phyloP scores from a whole-genome alignment of 2,113 vertebrate genomes.

The Tychaedon coryphoeus region DNA sequence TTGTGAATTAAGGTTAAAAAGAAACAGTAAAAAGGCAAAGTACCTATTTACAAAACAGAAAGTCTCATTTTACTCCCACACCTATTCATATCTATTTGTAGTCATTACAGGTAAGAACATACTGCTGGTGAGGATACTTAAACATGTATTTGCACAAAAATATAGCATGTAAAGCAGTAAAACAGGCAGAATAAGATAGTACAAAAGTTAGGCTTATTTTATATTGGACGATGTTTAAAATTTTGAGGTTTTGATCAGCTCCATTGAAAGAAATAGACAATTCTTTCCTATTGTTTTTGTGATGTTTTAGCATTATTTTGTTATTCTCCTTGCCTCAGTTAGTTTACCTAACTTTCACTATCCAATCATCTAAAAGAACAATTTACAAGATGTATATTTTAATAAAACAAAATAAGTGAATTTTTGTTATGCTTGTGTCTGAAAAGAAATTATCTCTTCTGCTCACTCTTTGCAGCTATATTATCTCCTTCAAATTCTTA shows the following conservation, averaged over 20 bases:
- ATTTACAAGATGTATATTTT: neutral
- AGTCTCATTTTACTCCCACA: neutral
- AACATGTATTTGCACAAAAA: neutral
- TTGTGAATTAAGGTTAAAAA: neutral
- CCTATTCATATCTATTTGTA: neutral
- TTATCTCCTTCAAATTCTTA: neutral
- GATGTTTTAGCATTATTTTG: neutral
- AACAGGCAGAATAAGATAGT: neutral
- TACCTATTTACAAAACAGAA: neutral
- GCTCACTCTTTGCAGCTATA: neutral
- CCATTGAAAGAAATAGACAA: neutral
- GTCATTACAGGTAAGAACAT: neutral
- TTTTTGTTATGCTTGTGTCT: neutral
- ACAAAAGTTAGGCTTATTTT: neutral
- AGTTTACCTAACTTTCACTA: neutral
- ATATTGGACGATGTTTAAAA: neutral
- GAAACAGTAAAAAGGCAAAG: neutral
- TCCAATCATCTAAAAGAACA: neutral
- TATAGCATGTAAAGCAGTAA: neutral
- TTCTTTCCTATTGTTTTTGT: neutral
- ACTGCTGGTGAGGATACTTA: neutral
- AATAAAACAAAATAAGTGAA: neutral
- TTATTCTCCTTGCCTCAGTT: neutral
- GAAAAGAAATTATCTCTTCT: neutral
- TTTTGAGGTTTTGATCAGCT: neutral